Percentiles rank a stretch among this genome's conserved stretches.
phyloP scores from a whole-genome alignment of 2,888 invertebrate species.

The Ennomos fuscantarius region DNA sequence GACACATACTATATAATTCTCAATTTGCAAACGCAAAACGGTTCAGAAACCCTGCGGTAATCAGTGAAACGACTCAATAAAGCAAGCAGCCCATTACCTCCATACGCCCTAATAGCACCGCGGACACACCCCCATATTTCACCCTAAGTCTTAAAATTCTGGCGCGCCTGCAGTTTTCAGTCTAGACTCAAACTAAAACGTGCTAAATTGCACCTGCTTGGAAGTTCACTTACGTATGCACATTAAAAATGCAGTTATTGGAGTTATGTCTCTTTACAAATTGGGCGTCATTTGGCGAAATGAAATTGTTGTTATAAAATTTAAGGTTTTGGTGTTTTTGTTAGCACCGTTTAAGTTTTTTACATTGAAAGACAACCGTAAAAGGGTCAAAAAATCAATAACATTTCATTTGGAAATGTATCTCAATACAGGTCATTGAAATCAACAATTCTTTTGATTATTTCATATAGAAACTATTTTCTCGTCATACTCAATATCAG shows the following conservation, averaged over 20 bases:
- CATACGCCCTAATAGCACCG: slow-evolving; percentile 25
- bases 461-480: too few relatives aligned
- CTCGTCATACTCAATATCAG: too few relatives aligned
- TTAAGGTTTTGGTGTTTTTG: slow-evolving; percentile 4
- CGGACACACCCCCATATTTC: slow-evolving; percentile 46
- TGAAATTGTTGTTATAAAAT: slow-evolving; percentile 16
- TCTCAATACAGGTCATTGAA: too few relatives aligned
- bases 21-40: slow-evolving; percentile 11
- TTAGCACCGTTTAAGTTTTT: neutral
- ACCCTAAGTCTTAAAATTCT: slow-evolving; percentile 52
- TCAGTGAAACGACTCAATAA: slow-evolving; percentile 27
- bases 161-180: slow-evolving; percentile 51
- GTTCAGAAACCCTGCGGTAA: slow-evolving; percentile 20
- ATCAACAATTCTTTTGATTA: too few relatives aligned
- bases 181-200: slow-evolving; percentile 43
- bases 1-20: neutral
- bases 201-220: slow-evolving; percentile 48
- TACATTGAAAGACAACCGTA: neutral
- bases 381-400: too few relatives aligned
- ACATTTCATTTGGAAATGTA: too few relatives aligned
- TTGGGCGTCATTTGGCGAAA: slow-evolving; percentile 20
- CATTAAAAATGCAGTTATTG: slow-evolving; percentile 52
- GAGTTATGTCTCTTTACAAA: slow-evolving; percentile 34
- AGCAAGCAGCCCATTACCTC: slow-evolving; percentile 32
- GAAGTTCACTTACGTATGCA: slow-evolving; percentile 44